phyloP scores from a whole-genome alignment of 2,113 vertebrate species.

The Macaca nemestrina region DNA sequence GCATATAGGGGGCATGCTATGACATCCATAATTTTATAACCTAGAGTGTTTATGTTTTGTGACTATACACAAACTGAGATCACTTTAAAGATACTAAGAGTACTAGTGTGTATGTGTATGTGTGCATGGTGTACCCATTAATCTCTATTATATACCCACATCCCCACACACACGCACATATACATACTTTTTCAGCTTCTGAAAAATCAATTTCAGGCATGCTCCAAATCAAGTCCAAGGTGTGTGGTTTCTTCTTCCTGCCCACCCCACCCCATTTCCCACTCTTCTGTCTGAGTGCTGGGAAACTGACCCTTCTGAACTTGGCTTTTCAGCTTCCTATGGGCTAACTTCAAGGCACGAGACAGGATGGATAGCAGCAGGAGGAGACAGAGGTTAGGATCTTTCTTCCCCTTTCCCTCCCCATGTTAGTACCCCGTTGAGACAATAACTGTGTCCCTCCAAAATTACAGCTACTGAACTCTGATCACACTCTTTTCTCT shows the following conservation, averaged over 20 bases:
- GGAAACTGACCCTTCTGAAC: background rate
- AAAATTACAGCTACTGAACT: background rate
- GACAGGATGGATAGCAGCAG: background rate
- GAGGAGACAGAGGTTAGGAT: background rate
- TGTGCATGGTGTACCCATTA: background rate
- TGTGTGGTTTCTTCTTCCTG: background rate
- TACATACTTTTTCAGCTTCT: background rate
- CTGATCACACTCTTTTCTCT: background rate
- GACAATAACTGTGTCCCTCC: background rate
- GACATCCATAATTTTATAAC: background rate
- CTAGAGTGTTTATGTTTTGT: background rate
- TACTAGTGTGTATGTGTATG: background rate
- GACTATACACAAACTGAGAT: background rate
- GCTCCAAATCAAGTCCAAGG: background rate
- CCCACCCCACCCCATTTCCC: accelerated
- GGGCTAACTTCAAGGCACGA: too few relatives aligned
- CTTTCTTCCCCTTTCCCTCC: accelerated
- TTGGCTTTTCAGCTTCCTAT: background rate
- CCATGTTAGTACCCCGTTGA: accelerated
- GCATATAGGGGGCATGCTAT: too few relatives aligned
- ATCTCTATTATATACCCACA: background rate
- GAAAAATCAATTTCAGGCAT: background rate
- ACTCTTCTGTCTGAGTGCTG: background rate
- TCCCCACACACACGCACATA: background rate
- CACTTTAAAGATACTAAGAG: background rate